Evolutionary conservation across 2,888 invertebrate genomes (phyloP).

Genomic region (Troglohyphantes excavatus): DNA sequence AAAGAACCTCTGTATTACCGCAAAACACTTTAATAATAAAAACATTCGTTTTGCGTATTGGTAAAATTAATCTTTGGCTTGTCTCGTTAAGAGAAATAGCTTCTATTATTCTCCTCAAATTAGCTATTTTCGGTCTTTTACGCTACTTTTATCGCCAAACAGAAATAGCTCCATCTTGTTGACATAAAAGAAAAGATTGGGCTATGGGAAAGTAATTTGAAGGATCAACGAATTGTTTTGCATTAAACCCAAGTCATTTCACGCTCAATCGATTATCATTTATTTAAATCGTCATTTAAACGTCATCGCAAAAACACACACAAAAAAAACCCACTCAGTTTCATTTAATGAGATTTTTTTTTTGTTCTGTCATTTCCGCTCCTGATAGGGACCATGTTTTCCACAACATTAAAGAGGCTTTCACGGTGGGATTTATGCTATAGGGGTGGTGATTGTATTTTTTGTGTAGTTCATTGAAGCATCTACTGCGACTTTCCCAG

Average conservation of each 20-base stretch:
- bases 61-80: no score
- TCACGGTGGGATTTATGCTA: neutral
- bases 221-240: neutral
- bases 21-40: no score
- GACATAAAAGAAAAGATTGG: neutral
- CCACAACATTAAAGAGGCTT: neutral
- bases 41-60: no score
- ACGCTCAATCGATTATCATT: slow-evolving; percentile 31
- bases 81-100: neutral
- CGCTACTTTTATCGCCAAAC: no score
- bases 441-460: no score
- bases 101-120: neutral
- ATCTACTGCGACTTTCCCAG: no score
- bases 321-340: neutral
- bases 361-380: neutral
- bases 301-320: neutral
- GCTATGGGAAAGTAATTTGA: neutral
- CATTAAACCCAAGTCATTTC: slow-evolving; percentile 27
- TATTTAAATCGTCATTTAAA: neutral
- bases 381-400: neutral
- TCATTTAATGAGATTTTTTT: neutral
- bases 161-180: no score
- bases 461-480: no score
- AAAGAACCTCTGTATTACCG: no score
- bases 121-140: neutral